Evolutionary conservation across 2,113 vertebrate species (phyloP).

Genomic region (Nerophis ophidion): DNA sequence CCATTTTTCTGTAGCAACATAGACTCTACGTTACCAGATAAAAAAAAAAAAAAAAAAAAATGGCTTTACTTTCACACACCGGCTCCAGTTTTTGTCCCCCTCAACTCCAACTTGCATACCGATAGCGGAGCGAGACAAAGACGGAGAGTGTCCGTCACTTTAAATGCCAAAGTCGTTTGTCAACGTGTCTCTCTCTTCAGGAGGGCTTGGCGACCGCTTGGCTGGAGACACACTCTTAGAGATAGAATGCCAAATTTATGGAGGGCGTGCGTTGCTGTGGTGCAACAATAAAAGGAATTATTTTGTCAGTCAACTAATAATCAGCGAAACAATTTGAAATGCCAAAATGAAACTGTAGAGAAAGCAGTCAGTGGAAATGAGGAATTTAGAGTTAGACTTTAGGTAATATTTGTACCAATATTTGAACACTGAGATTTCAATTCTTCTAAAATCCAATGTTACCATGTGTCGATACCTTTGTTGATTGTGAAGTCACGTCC

Average conservation of each 20-base stretch:
- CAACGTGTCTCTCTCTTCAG: conserved; percentile 35
- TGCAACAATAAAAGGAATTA: background rate
- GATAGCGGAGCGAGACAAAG: conserved; percentile 6
- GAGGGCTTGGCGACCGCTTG: conserved; percentile 30
- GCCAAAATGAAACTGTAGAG: too few species aligned
- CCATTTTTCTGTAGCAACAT: too few species aligned
- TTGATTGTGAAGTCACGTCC: too few species aligned
- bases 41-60: background rate
- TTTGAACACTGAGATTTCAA: too few species aligned
- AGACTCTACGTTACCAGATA: too few species aligned
- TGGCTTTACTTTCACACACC: conserved; percentile 9
- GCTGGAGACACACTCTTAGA: conserved; percentile 54
- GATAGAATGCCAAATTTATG: conserved; percentile 47
- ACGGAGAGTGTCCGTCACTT: conserved; percentile 56
- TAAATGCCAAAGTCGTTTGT: conserved; percentile 70
- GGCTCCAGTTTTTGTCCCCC: conserved; percentile 4
- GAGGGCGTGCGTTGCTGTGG: background rate
- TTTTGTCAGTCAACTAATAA: background rate
- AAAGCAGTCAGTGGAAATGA: too few species aligned
- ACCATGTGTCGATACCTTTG: too few species aligned
- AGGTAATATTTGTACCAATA: too few species aligned
- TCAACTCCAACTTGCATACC: background rate
- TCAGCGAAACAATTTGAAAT: background rate
- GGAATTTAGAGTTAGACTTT: too few species aligned
- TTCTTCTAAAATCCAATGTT: too few species aligned